Evolutionary conservation across 30 jellyfish, hydroid and myxozoan species (phyloP).

Genomic region (Catostylus mosaicus): DNA sequence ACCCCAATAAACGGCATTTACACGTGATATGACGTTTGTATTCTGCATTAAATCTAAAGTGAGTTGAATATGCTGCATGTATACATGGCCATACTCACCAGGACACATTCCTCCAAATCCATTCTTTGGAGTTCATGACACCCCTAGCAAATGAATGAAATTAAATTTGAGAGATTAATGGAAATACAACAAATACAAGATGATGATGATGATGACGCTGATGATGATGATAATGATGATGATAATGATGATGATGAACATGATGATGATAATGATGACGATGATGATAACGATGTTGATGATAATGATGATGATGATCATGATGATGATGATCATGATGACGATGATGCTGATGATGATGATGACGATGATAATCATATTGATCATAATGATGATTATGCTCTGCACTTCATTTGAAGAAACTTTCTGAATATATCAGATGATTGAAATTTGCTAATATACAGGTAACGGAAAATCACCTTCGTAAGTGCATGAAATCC

Average conservation of each 20-base stretch:
- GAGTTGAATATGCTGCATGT: too few relatives aligned
- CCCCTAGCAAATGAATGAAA: slow-evolving; percentile 54
- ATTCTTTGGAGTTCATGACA: slow-evolving; percentile 96
- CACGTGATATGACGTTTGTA: too few relatives aligned
- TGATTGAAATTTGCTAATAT: too few relatives aligned
- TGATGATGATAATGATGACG: slow-evolving; percentile 30
- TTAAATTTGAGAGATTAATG: background rate
- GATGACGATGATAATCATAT: slow-evolving; percentile 1
- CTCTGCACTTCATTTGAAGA: too few relatives aligned
- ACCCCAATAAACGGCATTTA: too few relatives aligned
- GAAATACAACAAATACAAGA: background rate
- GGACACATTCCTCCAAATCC: slow-evolving; percentile 94
- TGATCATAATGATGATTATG: background rate
- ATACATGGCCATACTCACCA: slow-evolving; percentile 79
- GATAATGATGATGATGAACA: slow-evolving; percentile 26
- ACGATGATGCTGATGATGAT: background rate
- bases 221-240: slow-evolving; percentile 27
- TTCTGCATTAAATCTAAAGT: too few relatives aligned
- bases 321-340: slow-evolving; percentile 22
- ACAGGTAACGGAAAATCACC: too few relatives aligned
- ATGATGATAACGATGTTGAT: slow-evolving; percentile 22
- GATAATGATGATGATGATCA: slow-evolving; percentile 14
- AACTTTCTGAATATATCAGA: too few relatives aligned
- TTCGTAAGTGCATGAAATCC: slow-evolving; percentile 88
- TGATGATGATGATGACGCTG: slow-evolving; percentile 26